Evolutionary conservation across 1,140 invertebrate species (phyloP), one percentile per base, ranked within the genome.

Genomic region (Diabrotica undecimpunctata): DNA sequence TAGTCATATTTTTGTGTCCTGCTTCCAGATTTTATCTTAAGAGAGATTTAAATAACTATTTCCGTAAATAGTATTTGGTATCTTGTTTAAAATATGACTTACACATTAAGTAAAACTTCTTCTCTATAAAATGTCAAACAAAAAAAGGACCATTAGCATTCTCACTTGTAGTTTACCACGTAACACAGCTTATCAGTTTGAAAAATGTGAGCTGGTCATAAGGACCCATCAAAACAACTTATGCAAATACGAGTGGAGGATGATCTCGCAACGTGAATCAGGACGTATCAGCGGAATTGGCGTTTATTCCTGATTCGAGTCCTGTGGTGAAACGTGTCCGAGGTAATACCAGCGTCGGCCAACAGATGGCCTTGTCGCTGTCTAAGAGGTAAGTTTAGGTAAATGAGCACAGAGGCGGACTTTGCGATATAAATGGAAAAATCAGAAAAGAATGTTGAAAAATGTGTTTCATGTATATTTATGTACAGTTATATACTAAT

Each of bases 341-440:
- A 57, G 39, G 37, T 54, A 61, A 66, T 61, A 51, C 54, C 38
- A 10, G n/a, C 25, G 54, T 50, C 53, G 64, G 41, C 64, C 64
- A 36, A 50, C 50, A 66, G 64, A 66, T 61, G 51, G 58, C 46
- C 37, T 46, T 46, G 14, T 51, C 59, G 37, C 41, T 50, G 46
- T 52, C 50, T 61, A 61, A 66, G 52, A 66, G 35, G 38, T 37
- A 13, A 59, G 63, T 54, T 65, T 65, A 65, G 63, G 63, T 55
- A 66, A 66, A 66, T 55, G 59, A 66, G 59, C 64, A 46, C 59
- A 61, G 59, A 46, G 46, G 11, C 59, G 59, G 59, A 41, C 57
- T 59, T n/a, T 6, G 10, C 12, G 5, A 46, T 25, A 25, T 25
- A 25, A 25, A 25, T 25, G 14, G n/a, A 6, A n/a, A 6, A 11